Evolutionary conservation across 2,888 invertebrate species (phyloP), one percentile per base, ranked within the genome.

Genomic region (Epirrita christyi): DNA sequence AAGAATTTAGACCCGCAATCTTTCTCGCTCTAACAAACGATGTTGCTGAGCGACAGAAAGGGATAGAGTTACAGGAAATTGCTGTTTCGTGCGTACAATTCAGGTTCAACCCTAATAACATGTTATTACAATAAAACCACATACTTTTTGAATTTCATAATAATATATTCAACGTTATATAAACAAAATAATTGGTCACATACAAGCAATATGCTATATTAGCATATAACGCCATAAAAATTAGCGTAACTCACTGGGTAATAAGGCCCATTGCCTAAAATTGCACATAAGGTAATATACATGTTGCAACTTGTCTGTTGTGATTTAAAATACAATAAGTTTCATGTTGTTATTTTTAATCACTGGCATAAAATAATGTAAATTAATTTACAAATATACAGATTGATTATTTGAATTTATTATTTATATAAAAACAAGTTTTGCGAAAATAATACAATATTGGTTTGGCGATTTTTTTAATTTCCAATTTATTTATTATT

Each of bases 121-220:
- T n/a, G n/a, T n/a, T 48, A 36, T 36, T 11, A n/a, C n/a, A 56
- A 78, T 75, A 74, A 66, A 49, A 63, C 48, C 38, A 44, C 27
- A 52, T 21, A 60, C 59, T 56, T 67, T 71, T 68, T 63, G 70
- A 73, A 75, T 56, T 38, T 58, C 56, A 59, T 63, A 71, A 51
- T 73, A 71, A 75, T 84, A 83, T 84, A 85, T 83, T 78, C 66
- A 78, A 72, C 75, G 65, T 71, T 78, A 79, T 81, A 80, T 81
- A 83, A 77, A 85, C 71, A 75, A 61, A 64, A 65, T 71, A 68
- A 75, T 76, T 78, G 71, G 73, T 78, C 68, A 70, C 59, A 66
- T 69, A 68, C 62, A 72, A 70, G 65, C 55, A 48, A 63, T 61
- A 67, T 62, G 58, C 61, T 57, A 66, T 61, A 57, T 61, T 64